Conservation (phyloP, 2,113 vertebrate genomes). For the Malurus alboscapulatus region DNA sequence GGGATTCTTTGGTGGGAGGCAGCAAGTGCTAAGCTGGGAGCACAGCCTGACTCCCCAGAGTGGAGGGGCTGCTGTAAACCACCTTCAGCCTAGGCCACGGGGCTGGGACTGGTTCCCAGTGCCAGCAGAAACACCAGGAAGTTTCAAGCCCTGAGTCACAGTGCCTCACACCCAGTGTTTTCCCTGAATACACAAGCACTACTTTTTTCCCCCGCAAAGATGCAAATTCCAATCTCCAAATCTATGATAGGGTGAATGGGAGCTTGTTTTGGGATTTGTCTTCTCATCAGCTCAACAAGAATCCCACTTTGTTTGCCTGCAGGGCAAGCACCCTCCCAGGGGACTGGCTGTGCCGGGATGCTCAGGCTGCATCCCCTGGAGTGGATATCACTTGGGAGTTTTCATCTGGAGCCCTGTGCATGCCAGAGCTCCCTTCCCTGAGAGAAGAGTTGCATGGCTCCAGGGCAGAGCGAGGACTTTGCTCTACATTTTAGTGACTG, state of each 20-base stretch:
- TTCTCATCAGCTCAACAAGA: constrained; percentile 30
- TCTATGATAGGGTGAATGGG: background rate
- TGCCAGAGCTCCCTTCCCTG: background rate
- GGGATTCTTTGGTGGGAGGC: rapidly evolving
- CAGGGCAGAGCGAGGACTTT: constrained; percentile 17
- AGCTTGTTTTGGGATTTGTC: background rate
- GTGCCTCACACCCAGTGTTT: rapidly evolving
- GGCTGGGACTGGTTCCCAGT: background rate
- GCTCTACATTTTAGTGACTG: constrained; percentile 43
- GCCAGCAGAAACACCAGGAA: background rate
- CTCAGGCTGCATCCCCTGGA: background rate
- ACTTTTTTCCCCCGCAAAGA: background rate
- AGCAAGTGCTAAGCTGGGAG: background rate
- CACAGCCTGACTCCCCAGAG: background rate
- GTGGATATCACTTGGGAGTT: background rate
- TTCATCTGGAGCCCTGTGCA: background rate
- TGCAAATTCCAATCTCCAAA: background rate
- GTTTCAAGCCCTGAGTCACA: background rate
- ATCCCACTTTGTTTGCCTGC: constrained; percentile 15
- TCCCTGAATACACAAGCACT: rapidly evolving
- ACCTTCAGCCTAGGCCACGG: background rate
- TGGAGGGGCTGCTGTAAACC: background rate
- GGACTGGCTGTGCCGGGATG: background rate
- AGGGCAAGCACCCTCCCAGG: background rate
- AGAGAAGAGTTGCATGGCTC: background rate